Conservation (phyloP, 2,797 vertebrate genomes). For the Scleropages formosus region DNA sequence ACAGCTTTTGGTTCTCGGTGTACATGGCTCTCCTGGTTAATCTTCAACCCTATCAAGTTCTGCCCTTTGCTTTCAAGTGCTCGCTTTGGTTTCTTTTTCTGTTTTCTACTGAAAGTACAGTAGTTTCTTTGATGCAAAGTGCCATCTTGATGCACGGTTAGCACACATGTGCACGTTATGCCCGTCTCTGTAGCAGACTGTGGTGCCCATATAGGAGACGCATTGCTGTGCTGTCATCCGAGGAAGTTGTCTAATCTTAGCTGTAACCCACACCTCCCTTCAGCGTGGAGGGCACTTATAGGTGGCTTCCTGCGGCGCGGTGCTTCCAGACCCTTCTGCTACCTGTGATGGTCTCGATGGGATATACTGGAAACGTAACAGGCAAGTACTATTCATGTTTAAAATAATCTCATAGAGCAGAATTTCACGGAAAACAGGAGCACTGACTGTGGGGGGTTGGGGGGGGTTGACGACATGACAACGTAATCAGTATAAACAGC, state of each 20-base stretch:
- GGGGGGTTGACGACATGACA: background rate
- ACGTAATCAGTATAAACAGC: no score
- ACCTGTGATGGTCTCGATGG: slow-evolving; percentile 48
- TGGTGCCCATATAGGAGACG: slow-evolving; percentile 68
- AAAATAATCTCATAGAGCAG: background rate
- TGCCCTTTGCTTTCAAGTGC: background rate
- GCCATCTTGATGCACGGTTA: no score
- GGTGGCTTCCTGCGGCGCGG: slow-evolving; percentile 11
- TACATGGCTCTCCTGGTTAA: background rate
- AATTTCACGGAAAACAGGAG: background rate
- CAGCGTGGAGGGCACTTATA: slow-evolving; percentile 6
- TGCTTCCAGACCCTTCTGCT: slow-evolving; percentile 33
- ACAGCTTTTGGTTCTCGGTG: no score
- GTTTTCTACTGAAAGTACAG: no score
- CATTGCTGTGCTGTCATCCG: slow-evolving; percentile 69
- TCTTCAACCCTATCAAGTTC: background rate
- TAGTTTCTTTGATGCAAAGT: background rate
- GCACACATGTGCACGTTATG: background rate
- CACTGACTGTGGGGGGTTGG: background rate
- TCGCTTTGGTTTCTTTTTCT: no score
- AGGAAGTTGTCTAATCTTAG: slow-evolving; percentile 76
- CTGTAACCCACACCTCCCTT: slow-evolving; percentile 52
- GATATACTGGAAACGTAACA: slow-evolving; percentile 63
- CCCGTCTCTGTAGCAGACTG: slow-evolving; percentile 45
- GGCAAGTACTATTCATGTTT: slow-evolving; percentile 54